A percentile compares a stretch with the other conserved stretches of the same genome.
Conservation (phyloP, 2,113 vertebrate genomes). For the Narcine bancroftii region DNA sequence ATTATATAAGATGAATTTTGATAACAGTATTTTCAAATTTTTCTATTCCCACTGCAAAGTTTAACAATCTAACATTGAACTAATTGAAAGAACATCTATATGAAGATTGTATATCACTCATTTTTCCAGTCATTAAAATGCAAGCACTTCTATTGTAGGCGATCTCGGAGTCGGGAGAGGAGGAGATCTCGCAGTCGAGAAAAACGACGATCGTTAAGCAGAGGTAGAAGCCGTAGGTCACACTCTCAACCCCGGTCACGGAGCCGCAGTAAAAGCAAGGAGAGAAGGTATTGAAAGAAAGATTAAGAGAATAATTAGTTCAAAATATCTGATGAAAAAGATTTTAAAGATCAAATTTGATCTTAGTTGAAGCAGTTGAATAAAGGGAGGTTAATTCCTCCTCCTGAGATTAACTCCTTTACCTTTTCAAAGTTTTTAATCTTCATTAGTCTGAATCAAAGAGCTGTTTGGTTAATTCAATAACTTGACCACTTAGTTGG, state of each 20-base stretch:
- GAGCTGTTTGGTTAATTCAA: neutral
- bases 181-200: slow-evolving; percentile 82
- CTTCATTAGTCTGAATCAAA: neutral
- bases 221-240: slow-evolving; percentile 72
- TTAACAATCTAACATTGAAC: neutral
- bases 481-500: neutral
- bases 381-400: neutral
- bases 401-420: neutral
- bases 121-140: slow-evolving; percentile 5
- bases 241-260: slow-evolving; percentile 72
- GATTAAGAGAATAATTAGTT: neutral
- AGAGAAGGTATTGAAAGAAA: slow-evolving; percentile 41
- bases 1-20: neutral
- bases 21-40: neutral
- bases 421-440: neutral
- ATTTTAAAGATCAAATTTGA: neutral
- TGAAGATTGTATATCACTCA: neutral
- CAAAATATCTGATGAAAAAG: slow-evolving; percentile 8
- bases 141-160: slow-evolving; percentile 51
- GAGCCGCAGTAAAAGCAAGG: slow-evolving; percentile 77
- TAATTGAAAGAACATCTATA: neutral
- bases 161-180: slow-evolving; percentile 73
- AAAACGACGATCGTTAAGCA: slow-evolving; percentile 72
- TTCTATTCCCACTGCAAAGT: neutral
- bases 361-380: neutral